Evolutionary conservation across 2,113 vertebrate genomes (phyloP), one percentile per base, ranked within the genome.

Genomic region (Vanacampus margaritifer): DNA sequence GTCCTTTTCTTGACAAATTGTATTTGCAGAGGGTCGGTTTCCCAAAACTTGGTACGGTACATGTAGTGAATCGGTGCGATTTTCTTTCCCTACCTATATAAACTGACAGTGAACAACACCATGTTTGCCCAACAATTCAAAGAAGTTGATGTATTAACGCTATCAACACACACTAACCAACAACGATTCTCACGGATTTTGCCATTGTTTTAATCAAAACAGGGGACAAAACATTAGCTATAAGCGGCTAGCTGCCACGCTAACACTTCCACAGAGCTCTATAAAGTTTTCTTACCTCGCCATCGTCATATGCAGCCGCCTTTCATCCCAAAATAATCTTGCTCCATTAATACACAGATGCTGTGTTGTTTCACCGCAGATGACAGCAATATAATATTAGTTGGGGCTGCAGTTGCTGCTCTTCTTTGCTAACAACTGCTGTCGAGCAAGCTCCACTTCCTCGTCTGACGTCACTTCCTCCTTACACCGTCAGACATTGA

Each of bases 391-490:
- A 62, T 68, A 74, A 45, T 14, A 9, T 16, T 9, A 35, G 39
- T 9, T 43, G 58, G 9, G 46, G 53, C 10, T 76, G 14, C 14
- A 75, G 45, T 35, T 83, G 51, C 37, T 60, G 45, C 54, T 72
- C 16, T 35, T 53, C 71, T 72, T 68, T 61, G 57, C 67, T 63
- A 8, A 64, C 67, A 68, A 64, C 19, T 43, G 41, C 69, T 69
- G 54, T 67, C 73, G 36, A 46, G 48, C 13, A 35, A 68, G 73
- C 59, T 39, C 21, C 5, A 82, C 85, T 89, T 89, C 87, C 86
- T 72, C 0, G 64, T 83, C 0, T 63, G 71, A 74, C 84, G 82
- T 86, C 85, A 89, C 75, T 76, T 90, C 87, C 86, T 0, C 12
- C 21, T 48, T 43, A 66, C 13, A 17, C 63, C n/a, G 71, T 35